Conservation (phyloP, 2,797 vertebrate species). For the Acropternis orthonyx region DNA sequence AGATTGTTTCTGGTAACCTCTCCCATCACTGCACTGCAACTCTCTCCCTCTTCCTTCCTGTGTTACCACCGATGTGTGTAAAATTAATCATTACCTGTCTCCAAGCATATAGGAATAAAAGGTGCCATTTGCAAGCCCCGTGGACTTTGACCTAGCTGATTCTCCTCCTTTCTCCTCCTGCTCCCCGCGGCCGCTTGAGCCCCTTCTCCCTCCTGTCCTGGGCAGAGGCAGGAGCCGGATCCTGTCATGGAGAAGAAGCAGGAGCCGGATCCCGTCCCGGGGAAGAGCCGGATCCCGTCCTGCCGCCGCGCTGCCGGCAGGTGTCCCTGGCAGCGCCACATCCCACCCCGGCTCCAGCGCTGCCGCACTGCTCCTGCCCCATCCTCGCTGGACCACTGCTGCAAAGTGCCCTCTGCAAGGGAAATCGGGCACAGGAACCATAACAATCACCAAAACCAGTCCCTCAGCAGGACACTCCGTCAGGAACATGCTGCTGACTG, state of each 20-base stretch:
- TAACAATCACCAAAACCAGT: background rate
- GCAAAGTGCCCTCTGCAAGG: background rate
- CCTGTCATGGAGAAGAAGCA: too few relatives aligned
- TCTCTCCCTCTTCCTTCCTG: background rate
- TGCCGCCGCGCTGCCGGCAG: background rate
- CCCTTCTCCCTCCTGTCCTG: background rate
- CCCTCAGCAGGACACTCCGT: background rate
- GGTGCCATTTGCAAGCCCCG: background rate
- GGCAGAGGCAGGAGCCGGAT: background rate
- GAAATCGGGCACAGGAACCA: background rate
- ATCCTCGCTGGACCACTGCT: background rate
- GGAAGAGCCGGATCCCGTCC: too few relatives aligned
- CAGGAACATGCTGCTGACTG: background rate
- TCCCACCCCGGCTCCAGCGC: background rate
- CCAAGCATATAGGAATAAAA: background rate
- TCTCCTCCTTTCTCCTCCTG: background rate
- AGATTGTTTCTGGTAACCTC: background rate
- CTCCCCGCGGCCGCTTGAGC: accelerated
- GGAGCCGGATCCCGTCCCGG: background rate
- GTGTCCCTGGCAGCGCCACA: background rate
- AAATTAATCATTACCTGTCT: background rate
- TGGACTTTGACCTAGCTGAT: background rate
- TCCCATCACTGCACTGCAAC: background rate
- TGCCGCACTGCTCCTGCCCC: background rate
- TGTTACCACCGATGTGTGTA: background rate